A percentile compares a stretch with the other conserved stretches of the same genome.
Conservation (phyloP, 2,797 vertebrate genomes). For the Gambusia yucatana region DNA sequence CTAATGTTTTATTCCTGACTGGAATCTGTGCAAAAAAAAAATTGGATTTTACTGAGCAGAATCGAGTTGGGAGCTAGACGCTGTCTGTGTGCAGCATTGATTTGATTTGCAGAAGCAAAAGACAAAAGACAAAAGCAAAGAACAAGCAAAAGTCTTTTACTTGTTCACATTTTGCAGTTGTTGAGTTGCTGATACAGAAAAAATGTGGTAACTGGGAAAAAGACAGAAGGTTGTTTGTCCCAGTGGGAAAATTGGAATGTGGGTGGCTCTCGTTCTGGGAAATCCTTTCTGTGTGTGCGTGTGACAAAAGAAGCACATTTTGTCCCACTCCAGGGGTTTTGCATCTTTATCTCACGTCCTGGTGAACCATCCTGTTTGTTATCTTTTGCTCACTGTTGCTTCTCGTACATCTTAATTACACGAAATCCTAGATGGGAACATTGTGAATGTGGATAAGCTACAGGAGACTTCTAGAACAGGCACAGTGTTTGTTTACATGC, state of each 20-base stretch:
- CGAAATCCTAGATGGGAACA: conserved; percentile 16
- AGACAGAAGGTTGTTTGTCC: conserved; percentile 64
- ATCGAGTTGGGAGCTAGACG: conserved; percentile 12
- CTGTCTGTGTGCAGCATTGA: conserved; percentile 28
- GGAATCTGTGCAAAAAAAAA: conserved; percentile 13
- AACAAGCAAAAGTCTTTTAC: conserved; percentile 5
- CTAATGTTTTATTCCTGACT: conserved; percentile 33
- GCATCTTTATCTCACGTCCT: conserved; percentile 24
- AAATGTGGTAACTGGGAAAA: conserved; percentile 38
- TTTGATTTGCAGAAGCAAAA: conserved; percentile 53
- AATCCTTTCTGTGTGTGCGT: conserved; percentile 28
- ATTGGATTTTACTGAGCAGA: conserved; percentile 29
- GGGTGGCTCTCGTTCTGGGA: conserved; percentile 70
- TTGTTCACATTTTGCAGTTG: conserved; percentile 17
- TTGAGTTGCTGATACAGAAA: conserved; percentile 44
- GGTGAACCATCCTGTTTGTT: conserved; percentile 8
- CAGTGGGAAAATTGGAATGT: conserved; percentile 54
- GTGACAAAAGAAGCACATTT: conserved; percentile 38
- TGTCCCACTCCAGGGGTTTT: background rate
- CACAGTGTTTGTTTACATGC: conserved; percentile 64
- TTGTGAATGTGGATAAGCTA: conserved; percentile 19
- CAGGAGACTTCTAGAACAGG: conserved; percentile 42
- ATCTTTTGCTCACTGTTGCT: conserved; percentile 15
- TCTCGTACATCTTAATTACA: conserved; percentile 7
- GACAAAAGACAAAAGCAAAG: conserved; percentile 1